Conservation (phyloP, 2,113 vertebrate species). For the Thomomys bottae region DNA sequence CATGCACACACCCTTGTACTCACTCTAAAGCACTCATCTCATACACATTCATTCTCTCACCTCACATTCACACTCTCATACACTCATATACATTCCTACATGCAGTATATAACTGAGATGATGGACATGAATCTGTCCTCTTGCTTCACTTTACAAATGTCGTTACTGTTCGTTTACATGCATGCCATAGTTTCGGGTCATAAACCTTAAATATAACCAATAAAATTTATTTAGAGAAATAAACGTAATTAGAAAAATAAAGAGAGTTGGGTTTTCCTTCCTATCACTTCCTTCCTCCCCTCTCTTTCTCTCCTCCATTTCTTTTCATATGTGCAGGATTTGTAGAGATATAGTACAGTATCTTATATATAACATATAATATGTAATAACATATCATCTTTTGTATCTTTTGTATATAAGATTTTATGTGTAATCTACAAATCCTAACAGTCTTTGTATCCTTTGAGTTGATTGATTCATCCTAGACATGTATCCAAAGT, state of each 20-base stretch:
- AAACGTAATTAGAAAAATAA: too few species aligned
- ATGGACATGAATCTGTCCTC: background rate
- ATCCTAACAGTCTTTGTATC: background rate
- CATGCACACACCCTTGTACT: too few species aligned
- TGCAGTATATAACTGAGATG: background rate
- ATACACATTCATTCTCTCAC: too few species aligned
- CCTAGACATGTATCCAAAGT: conserved; percentile 38
- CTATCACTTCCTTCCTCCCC: too few species aligned
- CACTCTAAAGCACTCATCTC: too few species aligned
- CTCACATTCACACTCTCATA: background rate
- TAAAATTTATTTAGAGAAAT: background rate
- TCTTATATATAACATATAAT: background rate
- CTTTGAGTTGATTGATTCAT: background rate
- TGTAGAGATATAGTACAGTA: background rate
- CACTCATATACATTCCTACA: background rate
- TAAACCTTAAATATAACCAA: background rate
- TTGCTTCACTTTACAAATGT: background rate
- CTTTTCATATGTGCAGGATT: background rate
- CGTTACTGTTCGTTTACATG: background rate
- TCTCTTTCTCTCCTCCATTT: too few species aligned
- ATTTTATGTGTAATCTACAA: background rate
- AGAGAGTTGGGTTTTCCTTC: too few species aligned
- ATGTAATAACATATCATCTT: background rate
- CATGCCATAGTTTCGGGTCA: background rate
- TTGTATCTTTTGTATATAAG: background rate